Base-by-base conservation (phyloP, 2,888 invertebrate genomes). In the Eristalis arbustorum region DNA sequence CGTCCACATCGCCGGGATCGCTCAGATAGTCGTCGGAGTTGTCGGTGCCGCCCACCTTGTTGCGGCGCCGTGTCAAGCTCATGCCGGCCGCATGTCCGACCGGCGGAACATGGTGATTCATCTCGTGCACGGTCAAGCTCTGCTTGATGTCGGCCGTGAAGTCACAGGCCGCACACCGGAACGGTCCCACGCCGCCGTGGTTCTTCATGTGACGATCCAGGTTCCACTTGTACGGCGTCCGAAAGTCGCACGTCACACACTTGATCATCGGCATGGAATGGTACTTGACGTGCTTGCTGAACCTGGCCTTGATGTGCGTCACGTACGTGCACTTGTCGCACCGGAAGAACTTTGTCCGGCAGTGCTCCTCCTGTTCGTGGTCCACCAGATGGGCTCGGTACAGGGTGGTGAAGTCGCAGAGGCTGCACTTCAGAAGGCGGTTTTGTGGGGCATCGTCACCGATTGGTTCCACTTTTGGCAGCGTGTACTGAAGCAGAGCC, bases 251-350 rank as follows among this genome's bases (percentile, higher is more conserved):
- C 92, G 97, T 96, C 79, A 96, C 96, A 92, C 98, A 98, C 93
- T 98, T 98, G 89, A 97, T 98, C 96, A 97, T 98, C 89, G 96
- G 98, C 96, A 97, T 97, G 80, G 97, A 97, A 92, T 98, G 98
- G 92, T 98, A 98, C 91, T 97, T 97, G 69, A 98, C 97, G 92
- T 98, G 98, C 92, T 98, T 98, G 81, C 97, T 97, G 91, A 96
- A 98, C 80, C 98, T 95, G 71, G 97, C 96, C 91, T 96, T 96
- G 90, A 98, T 96, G 92, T 97, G 97, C 1, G 98, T 98, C 88
- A 96, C 96, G 92, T 98, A 98, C 89, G 96, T 96, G 93, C 98
- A 98, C 93, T 97, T 96, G 89, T 95, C 95, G 92, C 98, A 98
- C n/a, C 96, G 95, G 93, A 96, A 97, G 92, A 97, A 94, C 94